Evolutionary conservation across 2,797 vertebrate species (phyloP).

Genomic region (Florisuga fusca): DNA sequence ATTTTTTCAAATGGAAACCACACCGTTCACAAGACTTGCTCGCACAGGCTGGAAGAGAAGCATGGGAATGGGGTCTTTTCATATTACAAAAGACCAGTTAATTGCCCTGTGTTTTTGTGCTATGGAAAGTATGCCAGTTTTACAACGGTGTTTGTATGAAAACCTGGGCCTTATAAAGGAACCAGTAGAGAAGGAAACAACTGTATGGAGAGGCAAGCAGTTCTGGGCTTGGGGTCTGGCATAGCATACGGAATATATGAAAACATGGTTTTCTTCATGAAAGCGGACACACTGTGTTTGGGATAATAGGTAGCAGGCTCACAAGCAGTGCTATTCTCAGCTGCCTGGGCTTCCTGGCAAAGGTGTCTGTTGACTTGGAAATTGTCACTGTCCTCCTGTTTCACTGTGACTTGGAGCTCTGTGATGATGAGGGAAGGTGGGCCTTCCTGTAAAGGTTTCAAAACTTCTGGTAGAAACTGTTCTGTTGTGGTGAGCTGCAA

Average conservation of each 20-base stretch:
- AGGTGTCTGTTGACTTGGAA: background rate
- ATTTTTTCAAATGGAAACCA: background rate
- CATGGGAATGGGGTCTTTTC: background rate
- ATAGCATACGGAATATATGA: too few species aligned
- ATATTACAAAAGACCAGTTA: background rate
- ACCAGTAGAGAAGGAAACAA: background rate
- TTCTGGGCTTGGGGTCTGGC: background rate
- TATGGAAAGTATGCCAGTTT: fast-evolving
- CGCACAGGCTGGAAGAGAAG: background rate
- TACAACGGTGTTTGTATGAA: background rate
- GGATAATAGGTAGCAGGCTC: background rate
- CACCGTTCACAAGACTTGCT: background rate
- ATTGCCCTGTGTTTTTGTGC: background rate
- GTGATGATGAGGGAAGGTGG: background rate
- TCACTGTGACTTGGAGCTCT: background rate
- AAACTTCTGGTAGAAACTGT: background rate
- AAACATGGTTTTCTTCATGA: background rate
- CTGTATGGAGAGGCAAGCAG: background rate
- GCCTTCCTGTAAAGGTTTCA: background rate
- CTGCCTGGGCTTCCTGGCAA: background rate
- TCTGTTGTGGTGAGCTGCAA: background rate
- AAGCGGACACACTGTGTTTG: fast-evolving
- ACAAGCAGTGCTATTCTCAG: background rate
- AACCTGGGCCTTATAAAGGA: background rate
- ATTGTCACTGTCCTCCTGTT: fast-evolving